Evolutionary conservation across 2,888 invertebrate species (phyloP), one percentile per base, ranked within the genome.

Genomic region (Onthophagus sagittarius): DNA sequence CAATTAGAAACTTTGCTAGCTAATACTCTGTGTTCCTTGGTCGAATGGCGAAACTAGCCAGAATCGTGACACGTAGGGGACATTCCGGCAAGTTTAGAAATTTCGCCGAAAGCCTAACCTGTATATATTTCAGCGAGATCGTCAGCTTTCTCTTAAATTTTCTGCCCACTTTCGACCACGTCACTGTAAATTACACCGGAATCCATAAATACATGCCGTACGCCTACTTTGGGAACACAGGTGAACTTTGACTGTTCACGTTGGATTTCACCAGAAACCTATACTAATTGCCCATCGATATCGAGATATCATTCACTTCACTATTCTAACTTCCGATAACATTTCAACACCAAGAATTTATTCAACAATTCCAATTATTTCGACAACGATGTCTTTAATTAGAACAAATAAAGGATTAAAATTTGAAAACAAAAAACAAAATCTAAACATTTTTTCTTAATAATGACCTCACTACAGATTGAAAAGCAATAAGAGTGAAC

Each of bases 91-190:
- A 53, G 39, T 72, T 76, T 76, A 75, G 77, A 77, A 77, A 77
- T 75, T 77, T 75, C 70, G 75, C 76, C 75, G 76, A 77, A 75
- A 76, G 76, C 76, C 31, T 72, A 64, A 64, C 67, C 71, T 67
- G 72, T 73, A 75, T 73, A 75, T 75, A 75, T 76, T 75, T 75
- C 72, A 72, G 72, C 62, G 71, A 73, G 71, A 70, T 53, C 67
- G 14, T 69, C 72, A 62, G 75, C 75, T 75, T 75, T 75, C 75
- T 75, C 75, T 75, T 75, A 75, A 75, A 75, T 75, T 73, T 76
- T 70, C 74, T 70, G 72, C 72, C 32, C 71, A 23, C 67, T 67
- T 67, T 67, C 67, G 67, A 67, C 67, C 23, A 15, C 67, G 39
- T 53, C 39, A 11, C 39, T 11, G 39, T 53, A 53, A 53, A 53